A percentile compares a stretch with the other conserved stretches of the same genome.
Evolutionary conservation across 1,140 invertebrate species (phyloP).

Genomic region (Ips nitidus): DNA sequence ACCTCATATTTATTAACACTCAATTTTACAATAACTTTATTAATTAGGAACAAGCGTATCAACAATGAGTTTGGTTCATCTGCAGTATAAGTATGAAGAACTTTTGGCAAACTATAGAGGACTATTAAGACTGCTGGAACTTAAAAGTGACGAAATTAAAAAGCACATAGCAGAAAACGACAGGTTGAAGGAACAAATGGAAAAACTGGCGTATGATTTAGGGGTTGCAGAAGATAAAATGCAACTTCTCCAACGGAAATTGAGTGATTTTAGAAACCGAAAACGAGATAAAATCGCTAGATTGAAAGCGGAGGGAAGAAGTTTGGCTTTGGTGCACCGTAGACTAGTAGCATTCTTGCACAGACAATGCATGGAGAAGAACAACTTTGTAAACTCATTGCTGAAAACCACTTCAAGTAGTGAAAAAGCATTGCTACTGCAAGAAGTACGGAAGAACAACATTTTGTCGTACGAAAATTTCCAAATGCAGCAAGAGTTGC

Average conservation of each 20-base stretch:
- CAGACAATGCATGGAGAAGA: constrained; percentile 41
- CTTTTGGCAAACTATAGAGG: constrained; percentile 34
- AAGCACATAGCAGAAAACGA: constrained; percentile 36
- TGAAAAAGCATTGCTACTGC: constrained; percentile 37
- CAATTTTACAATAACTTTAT: too few species aligned
- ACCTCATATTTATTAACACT: too few species aligned
- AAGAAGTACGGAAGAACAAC: constrained; percentile 38
- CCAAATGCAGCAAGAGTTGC: constrained; percentile 37
- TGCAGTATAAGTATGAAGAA: constrained; percentile 45
- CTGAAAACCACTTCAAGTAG: constrained; percentile 32
- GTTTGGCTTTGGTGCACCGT: constrained; percentile 37
- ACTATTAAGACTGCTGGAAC: constrained; percentile 38
- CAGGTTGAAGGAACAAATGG: constrained; percentile 32
- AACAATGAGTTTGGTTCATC: constrained; percentile 40
- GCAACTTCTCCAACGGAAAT: constrained; percentile 27
- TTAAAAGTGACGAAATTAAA: constrained; percentile 36
- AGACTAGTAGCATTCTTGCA: constrained; percentile 40
- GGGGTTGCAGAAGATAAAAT: constrained; percentile 23
- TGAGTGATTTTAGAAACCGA: constrained; percentile 28
- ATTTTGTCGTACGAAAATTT: constrained; percentile 40
- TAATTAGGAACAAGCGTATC: constrained; percentile 16
- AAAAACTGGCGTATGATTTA: constrained; percentile 26
- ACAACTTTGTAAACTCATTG: constrained; percentile 28
- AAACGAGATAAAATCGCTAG: constrained; percentile 38
- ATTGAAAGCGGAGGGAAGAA: constrained; percentile 35